A percentile compares a stretch with the other conserved stretches of the same genome.
Evolutionary conservation across 2,888 invertebrate genomes (phyloP).

Genomic region (Pseudococcus longispinus): DNA sequence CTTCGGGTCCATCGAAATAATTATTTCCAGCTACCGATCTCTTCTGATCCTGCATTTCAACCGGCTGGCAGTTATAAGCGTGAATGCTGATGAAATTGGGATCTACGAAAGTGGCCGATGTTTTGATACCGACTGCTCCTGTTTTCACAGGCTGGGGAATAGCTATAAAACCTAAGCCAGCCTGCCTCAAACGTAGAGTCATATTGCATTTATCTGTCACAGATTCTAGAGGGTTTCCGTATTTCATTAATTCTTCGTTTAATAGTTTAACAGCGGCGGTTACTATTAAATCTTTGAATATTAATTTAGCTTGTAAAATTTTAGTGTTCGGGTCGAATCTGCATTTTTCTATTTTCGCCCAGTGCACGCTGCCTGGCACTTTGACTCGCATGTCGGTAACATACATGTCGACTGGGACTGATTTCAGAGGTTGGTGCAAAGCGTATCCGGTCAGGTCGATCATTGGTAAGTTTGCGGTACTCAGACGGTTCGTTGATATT

Average conservation of each 20-base stretch:
- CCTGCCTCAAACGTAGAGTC: conserved; percentile 73
- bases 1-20: conserved; percentile 48
- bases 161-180: conserved; percentile 74
- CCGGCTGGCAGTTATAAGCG: conserved; percentile 76
- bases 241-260: conserved; percentile 59
- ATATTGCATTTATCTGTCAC: conserved; percentile 74
- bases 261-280: conserved; percentile 67
- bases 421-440: conserved; percentile 70
- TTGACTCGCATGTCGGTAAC: conserved; percentile 75
- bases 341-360: conserved; percentile 73
- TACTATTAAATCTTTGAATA: conserved; percentile 81
- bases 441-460: conserved; percentile 67
- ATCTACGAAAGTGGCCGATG: conserved; percentile 75
- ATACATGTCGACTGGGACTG: conserved; percentile 73
- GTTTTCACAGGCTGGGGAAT: conserved; percentile 63
- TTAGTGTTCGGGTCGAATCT: conserved; percentile 77
- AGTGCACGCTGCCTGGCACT: conserved; percentile 66
- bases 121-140: conserved; percentile 58
- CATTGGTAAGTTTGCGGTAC: conserved; percentile 48
- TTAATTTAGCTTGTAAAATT: conserved; percentile 76
- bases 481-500: conserved; percentile 52
- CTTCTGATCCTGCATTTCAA: conserved; percentile 50
- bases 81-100: conserved; percentile 86
- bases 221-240: conserved; percentile 32
- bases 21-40: conserved; percentile 52